These are phyloP conservation scores for Leptinotarsa texana DNA, from an alignment of 1,140 invertebrate genomes.

Conservation along the genomic window DNA sequence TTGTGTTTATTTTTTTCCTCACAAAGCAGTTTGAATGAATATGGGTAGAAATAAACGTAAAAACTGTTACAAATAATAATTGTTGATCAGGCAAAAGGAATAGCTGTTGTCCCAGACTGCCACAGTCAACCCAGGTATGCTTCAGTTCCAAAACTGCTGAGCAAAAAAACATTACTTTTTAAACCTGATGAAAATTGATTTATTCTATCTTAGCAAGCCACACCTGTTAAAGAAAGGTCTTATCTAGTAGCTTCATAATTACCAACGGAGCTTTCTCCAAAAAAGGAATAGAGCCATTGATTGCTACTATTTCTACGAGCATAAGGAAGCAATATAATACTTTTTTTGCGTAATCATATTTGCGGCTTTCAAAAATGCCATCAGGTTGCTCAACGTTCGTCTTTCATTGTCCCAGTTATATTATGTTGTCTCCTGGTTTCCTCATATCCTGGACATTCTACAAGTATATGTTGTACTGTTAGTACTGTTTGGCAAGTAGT, in stretches of 20 bases:
- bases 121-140: constrained; percentile 48
- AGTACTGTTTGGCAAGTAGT: too few species aligned
- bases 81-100: constrained; percentile 41
- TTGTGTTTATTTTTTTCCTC: too few species aligned
- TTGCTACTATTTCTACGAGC: constrained; percentile 36
- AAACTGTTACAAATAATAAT: constrained; percentile 41
- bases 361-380: too few species aligned
- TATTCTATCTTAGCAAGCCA: constrained; percentile 32
- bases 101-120: constrained; percentile 51
- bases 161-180: constrained; percentile 28
- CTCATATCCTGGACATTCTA: too few species aligned
- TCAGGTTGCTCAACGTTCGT: too few species aligned
- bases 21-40: too few species aligned
- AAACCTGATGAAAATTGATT: constrained; percentile 32
- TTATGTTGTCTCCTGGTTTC: too few species aligned
- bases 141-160: constrained; percentile 33
- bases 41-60: too few species aligned
- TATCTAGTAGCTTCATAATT: constrained; percentile 44
- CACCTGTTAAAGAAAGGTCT: constrained; percentile 38
- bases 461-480: too few species aligned
- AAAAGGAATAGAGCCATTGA: constrained; percentile 34
- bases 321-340: constrained; percentile 48
- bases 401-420: too few species aligned
- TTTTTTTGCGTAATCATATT: too few species aligned
- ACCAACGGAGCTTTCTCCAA: constrained; percentile 36